Percentiles rank a stretch among this genome's conserved stretches.
phyloP scores from a whole-genome alignment of 1,140 invertebrate species.

The Batillaria attramentaria region DNA sequence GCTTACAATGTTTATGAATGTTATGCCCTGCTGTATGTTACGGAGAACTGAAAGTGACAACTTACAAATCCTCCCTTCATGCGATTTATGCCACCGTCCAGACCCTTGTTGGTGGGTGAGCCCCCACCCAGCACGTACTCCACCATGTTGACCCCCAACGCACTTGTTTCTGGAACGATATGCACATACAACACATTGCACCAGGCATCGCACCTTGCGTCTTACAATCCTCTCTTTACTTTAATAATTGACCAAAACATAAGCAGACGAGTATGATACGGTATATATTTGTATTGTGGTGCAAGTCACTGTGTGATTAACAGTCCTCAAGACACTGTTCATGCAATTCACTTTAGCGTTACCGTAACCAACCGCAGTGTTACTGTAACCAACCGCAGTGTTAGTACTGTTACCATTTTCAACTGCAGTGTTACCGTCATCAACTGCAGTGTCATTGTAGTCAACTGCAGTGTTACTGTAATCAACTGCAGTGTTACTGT shows the following conservation, averaged over 20 bases:
- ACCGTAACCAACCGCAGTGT: too few species aligned
- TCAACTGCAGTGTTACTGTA: too few species aligned
- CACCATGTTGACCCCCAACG: conserved; percentile 96
- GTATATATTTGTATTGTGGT: background rate
- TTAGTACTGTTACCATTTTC: too few species aligned
- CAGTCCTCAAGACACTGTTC: too few species aligned
- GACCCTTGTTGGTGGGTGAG: conserved; percentile 84
- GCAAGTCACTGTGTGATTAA: too few species aligned
- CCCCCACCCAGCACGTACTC: conserved; percentile 90
- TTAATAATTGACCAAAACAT: background rate
- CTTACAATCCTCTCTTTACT: background rate
- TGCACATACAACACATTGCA: background rate
- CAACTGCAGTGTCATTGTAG: too few species aligned
- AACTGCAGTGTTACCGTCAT: too few species aligned
- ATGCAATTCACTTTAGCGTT: too few species aligned
- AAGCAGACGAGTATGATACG: background rate
- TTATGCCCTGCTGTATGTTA: too few species aligned
- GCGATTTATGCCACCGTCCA: conserved; percentile 75
- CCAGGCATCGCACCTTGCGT: background rate
- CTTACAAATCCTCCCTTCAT: conserved; percentile 44
- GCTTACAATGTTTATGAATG: too few species aligned
- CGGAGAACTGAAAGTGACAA: background rate
- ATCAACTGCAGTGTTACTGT: too few species aligned
- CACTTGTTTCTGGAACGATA: conserved; percentile 27
- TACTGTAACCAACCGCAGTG: too few species aligned